These are phyloP conservation scores for Hydractinia echinata DNA, from an alignment of 30 jellyfish, hydroid and myxozoan genomes.

Conservation along the genomic window DNA sequence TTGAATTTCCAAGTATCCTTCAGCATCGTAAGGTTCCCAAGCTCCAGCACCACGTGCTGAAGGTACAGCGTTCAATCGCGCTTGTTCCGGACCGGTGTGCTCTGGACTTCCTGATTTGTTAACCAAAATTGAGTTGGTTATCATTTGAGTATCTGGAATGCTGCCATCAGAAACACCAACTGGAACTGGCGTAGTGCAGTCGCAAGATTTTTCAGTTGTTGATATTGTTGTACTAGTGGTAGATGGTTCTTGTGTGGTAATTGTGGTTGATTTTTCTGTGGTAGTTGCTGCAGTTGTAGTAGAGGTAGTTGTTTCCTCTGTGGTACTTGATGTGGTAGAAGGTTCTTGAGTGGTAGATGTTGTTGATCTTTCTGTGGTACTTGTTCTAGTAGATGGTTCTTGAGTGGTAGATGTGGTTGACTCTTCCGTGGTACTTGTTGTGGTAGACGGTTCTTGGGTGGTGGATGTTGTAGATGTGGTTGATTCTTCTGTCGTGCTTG, in stretches of 20 bases:
- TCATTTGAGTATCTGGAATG: slow-evolving; percentile 6
- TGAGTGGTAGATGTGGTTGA: slow-evolving; percentile 21
- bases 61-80: slow-evolving; percentile 19
- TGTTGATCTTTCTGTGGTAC: neutral
- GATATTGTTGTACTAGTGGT: neutral
- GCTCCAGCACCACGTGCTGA: slow-evolving; percentile 35
- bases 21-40: slow-evolving; percentile 35
- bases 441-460: neutral
- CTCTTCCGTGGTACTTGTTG: slow-evolving; percentile 3
- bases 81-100: slow-evolving; percentile 29
- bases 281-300: neutral
- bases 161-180: slow-evolving; percentile 24
- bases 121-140: slow-evolving; percentile 12
- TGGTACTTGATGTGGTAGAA: neutral
- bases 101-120: slow-evolving; percentile 2
- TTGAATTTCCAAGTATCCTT: slow-evolving; percentile 18
- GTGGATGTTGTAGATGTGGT: slow-evolving; percentile 1
- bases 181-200: slow-evolving; percentile 25
- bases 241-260: neutral
- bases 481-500: neutral
- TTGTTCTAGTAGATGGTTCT: neutral
- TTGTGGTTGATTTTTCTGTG: neutral
- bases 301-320: slow-evolving; percentile 9
- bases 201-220: neutral
- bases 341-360: slow-evolving; percentile 16